These are phyloP conservation scores for Callocephalon fimbriatum DNA, from an alignment of 2,113 vertebrate genomes.

Conservation along the genomic window DNA sequence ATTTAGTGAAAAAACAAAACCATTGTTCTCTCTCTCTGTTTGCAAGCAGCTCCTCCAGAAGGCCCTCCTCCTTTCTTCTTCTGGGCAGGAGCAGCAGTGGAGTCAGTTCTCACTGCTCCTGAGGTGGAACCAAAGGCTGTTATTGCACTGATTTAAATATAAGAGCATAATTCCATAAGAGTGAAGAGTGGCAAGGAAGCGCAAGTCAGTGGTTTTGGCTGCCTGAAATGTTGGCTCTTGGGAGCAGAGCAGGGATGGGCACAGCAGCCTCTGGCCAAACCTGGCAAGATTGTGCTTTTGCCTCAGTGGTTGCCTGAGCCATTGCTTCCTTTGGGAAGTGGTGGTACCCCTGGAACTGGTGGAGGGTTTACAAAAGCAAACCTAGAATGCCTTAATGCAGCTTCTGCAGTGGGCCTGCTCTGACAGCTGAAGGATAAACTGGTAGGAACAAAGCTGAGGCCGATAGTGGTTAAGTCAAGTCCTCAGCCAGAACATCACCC, in stretches of 20 bases:
- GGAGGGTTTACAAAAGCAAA: not conserved
- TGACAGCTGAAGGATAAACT: not conserved
- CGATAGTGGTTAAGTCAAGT: not conserved
- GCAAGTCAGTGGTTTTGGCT: not conserved
- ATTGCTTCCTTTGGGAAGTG: not conserved
- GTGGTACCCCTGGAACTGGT: not conserved
- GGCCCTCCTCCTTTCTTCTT: not conserved
- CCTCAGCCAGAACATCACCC: conserved; percentile 2
- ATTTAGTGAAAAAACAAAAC: conserved; percentile 30
- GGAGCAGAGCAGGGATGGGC: not conserved
- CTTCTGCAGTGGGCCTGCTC: not conserved
- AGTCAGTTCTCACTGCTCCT: not conserved
- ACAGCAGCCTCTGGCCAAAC: rapidly evolving
- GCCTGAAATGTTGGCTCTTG: rapidly evolving
- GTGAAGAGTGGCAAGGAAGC: not conserved
- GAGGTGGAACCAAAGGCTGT: not conserved
- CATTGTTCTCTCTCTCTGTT: conserved; percentile 1
- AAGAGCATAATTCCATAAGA: not conserved
- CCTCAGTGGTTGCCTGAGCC: not conserved
- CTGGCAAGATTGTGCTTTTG: rapidly evolving
- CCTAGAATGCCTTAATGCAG: not conserved
- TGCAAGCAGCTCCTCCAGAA: not conserved
- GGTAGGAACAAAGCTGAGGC: not conserved
- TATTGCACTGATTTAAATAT: not conserved
- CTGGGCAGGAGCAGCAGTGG: not conserved